Evolutionary conservation across 2,888 invertebrate genomes (phyloP), one percentile per base, ranked within the genome.

Genomic region (Machimus atricapillus): DNA sequence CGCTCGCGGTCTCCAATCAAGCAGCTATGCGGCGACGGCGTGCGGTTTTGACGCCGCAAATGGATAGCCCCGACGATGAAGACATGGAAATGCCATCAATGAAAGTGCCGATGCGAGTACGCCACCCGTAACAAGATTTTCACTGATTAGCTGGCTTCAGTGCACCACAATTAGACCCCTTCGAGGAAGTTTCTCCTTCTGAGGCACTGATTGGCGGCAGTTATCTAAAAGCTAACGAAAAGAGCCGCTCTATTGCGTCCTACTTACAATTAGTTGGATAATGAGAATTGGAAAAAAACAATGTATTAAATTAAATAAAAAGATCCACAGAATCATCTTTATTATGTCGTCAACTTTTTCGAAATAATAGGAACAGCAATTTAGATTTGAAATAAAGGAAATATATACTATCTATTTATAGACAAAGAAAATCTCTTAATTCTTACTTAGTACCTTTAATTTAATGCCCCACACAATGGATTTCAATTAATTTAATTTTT

Each of bases 1-100:
- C 19, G 66, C 9, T n/a, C 19, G 66, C 27, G 27, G 1, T 23
- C 12, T 9, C 66, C 23, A 27, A 27, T 66, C 56, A 56, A 56
- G 56, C 56, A 56, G 56, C 8, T 56, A 19, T 66, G 66, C 56
- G 8, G 56, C 56, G 56, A 19, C 27, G 66, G 66, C 12, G 12
- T 66, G 27, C 27, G 66, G 27, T 66, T 58, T 66, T 66, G 27
- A 27, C 66, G 23, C 66, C 66, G 12, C 66, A 23, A 66, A 66
- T 27, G 66, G 66, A 66, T 23, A 27, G 66, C 27, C 23, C 77
- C 23, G 23, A 12, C 43, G 43, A 78, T 37, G 78, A 40, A 78
- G 78, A 78, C 78, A 78, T 78, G 78, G 43, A 78, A 78, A 78
- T 78, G 19, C 78, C 78, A 78, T 78, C 78, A 78, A 78, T 78